These are phyloP conservation scores for Planiliza haematocheilus DNA, from an alignment of 2,113 vertebrate species.

Conservation along the genomic window DNA sequence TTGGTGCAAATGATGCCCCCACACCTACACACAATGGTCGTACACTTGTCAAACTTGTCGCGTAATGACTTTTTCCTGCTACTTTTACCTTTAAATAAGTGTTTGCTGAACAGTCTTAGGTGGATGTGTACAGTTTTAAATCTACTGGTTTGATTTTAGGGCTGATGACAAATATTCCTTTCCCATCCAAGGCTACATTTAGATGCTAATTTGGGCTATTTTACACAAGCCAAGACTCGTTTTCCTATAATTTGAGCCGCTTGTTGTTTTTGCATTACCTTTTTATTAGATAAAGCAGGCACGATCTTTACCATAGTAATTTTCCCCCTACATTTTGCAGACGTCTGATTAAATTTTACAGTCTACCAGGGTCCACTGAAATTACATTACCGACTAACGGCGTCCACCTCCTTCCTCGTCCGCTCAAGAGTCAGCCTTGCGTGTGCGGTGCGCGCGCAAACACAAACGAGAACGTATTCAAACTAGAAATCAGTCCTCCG, in stretches of 20 bases:
- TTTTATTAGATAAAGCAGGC: neutral
- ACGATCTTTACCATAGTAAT: neutral
- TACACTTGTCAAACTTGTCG: constrained; percentile 9
- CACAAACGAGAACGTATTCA: neutral
- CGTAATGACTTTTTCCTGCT: neutral
- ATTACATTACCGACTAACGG: neutral
- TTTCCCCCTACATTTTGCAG: neutral
- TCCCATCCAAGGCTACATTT: neutral
- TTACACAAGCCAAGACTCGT: too few relatives aligned
- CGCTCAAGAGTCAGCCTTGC: neutral
- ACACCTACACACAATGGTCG: constrained; percentile 34
- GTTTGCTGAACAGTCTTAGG: neutral
- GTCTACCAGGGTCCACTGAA: neutral
- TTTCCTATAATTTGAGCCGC: too few relatives aligned
- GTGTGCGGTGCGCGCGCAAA: neutral
- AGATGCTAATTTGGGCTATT: too few relatives aligned
- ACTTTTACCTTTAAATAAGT: neutral
- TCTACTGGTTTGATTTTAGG: neutral
- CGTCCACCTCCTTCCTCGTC: constrained; percentile 3
- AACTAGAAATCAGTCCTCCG: neutral
- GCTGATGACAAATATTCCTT: neutral
- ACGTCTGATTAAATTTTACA: neutral
- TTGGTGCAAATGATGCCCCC: constrained; percentile 2
- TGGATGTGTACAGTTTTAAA: neutral
- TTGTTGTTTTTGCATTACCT: neutral